Evolutionary conservation across 2,888 invertebrate species (phyloP).

Genomic region (Oscheius sp.): DNA sequence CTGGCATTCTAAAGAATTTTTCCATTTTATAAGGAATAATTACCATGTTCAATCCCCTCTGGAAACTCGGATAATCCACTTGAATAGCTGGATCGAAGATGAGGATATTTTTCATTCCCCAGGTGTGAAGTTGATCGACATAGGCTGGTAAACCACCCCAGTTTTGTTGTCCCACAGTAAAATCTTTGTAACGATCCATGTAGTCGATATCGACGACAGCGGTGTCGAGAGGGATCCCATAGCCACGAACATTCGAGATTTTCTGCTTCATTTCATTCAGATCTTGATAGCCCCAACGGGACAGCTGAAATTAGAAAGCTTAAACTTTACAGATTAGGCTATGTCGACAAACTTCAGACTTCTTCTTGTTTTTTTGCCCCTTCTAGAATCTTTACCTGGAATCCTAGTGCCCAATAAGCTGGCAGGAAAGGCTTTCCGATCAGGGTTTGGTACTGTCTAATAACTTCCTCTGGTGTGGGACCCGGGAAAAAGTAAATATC

Average conservation of each 20-base stretch:
- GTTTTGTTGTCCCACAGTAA: constrained; percentile 74
- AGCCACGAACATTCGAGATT: constrained; percentile 68
- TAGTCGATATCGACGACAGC: constrained; percentile 89
- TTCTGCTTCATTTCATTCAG: constrained; percentile 55
- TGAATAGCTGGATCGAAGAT: constrained; percentile 68
- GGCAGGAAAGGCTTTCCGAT: constrained; percentile 65
- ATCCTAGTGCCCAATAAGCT: constrained; percentile 71
- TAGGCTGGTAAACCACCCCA: constrained; percentile 59
- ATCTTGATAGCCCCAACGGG: constrained; percentile 62
- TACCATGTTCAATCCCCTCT: constrained; percentile 49
- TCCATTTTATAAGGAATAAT: no score
- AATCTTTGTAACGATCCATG: constrained; percentile 83
- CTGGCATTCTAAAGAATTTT: constrained; percentile 57
- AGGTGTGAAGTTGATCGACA: constrained; percentile 52
- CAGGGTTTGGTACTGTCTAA: constrained; percentile 62
- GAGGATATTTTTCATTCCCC: constrained; percentile 60
- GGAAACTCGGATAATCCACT: constrained; percentile 58
- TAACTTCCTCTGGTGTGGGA: constrained; percentile 70
- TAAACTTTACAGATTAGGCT: not conserved
- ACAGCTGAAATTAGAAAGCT: constrained; percentile 41
- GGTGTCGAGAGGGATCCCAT: constrained; percentile 74
- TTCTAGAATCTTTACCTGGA: constrained; percentile 52
- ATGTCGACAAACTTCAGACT: not conserved
- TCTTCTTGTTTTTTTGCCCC: not conserved
- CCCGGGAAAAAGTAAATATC: constrained; percentile 72